Base-by-base conservation (phyloP, 2,888 invertebrate genomes). In the Parnassius mnemosyne region DNA sequence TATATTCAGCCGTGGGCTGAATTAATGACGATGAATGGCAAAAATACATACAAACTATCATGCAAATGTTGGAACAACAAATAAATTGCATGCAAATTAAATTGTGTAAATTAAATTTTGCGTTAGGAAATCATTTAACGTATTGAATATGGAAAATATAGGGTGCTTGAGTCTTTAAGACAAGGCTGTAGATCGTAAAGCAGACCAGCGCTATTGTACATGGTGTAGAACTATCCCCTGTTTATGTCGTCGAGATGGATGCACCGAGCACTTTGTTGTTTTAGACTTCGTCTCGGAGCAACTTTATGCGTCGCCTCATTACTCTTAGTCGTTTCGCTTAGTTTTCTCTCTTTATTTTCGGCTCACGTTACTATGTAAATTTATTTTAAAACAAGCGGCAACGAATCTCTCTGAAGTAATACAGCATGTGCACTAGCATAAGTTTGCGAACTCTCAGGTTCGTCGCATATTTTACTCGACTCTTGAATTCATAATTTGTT, bases 221-320 rank as follows among this genome's bases (percentile, higher is more conserved):
- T 83, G 79, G 81, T 79, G 82, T 79, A 79, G 79, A 82, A 88
- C 87, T 87, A 89, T 87, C 84, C 81, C 81, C 83, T 79, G 81
- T 87, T 86, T 82, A 84, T 81, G 78, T 77, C 81, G 77, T 76
- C 79, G 80, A 83, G 82, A 80, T 81, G 79, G 82, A 85, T 88
- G 85, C 85, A 84, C 84, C 86, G 81, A 86, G 86, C 87, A 87
- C 89, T 90, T 89, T 89, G 90, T 91, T 89, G 89, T 90, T 90
- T 89, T 90, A 89, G 89, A 87, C 84, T 85, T 81, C 78, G 87
- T 85, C 87, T 84, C 84, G 81, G 68, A 84, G 85, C 83, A 83
- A 85, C 87, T 87, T 87, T 87, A 84, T 86, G 87, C 86, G 83
- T 81, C 86, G 89, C 84, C 86, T 87, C 89, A 89, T 89, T 89